Base-by-base conservation (phyloP, 2,888 invertebrate genomes). In the Belgica antarctica region DNA sequence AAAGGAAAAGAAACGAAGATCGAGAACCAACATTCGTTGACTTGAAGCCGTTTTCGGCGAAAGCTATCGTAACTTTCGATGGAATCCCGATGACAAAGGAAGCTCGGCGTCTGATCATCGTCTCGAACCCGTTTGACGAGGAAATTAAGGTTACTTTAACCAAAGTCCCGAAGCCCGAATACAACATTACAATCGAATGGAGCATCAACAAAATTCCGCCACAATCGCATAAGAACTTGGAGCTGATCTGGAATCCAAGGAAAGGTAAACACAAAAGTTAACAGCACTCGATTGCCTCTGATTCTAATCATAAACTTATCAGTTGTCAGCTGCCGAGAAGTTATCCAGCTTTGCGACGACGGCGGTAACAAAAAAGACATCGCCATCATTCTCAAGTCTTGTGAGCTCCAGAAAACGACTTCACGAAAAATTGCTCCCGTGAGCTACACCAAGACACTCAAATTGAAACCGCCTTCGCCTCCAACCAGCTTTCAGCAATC, bases 171-270 rank as follows among this genome's bases (percentile, higher is more conserved):
- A 82, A 81, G 2, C 79, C 82, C 62, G 88, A 88, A 24, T 77
- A 87, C 62, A 80, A 82, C 71, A 78, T 89, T 4, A 76, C 77
- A 12, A 76, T 88, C 10, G 86, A 83, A 61, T 85, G 83, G 80
- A 81, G 81, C 71, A 82, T 84, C 76, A 78, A 83, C 28, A 75
- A 76, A 1, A 77, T 90, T 10, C 81, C 83, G 41, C 82, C 86
- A 0, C 81, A 84, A 57, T 81, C 81, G 71, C 83, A 83, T 71
- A 81, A 82, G 59, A 75, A 79, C 70, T 79, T 90, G 73, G 83
- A 83, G 46, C 79, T 90, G 74, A 76, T 78, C 19, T 90, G 90
- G 90, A 83, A 78, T 5, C 90, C 90, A 0, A n/a, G n/a, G n/a
- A n/a, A n/a, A n/a, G n/a, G n/a, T n/a, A n/a, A n/a, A n/a, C n/a